phyloP scores from a whole-genome alignment of 1,140 invertebrate species.

The Heliconius hermathena region DNA sequence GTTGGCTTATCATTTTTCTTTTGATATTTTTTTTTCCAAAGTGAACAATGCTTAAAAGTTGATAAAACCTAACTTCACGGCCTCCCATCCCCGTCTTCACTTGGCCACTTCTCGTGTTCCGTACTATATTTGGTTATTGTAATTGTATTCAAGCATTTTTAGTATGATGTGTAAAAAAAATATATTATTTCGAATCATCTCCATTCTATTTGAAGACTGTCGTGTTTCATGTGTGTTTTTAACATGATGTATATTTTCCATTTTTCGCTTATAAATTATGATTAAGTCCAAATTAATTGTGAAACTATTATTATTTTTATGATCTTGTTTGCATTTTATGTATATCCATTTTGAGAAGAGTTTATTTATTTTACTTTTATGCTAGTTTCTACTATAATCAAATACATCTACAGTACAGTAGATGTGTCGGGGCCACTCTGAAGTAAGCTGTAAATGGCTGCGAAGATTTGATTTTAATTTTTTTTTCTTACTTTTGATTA shows the following conservation, averaged over 20 bases:
- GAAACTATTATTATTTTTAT: not conserved
- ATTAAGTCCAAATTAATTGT: not conserved
- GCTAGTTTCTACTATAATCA: not conserved
- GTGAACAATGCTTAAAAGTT: no score
- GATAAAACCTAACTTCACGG: no score
- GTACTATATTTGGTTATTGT: no score
- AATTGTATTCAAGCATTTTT: not conserved
- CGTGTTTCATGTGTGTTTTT: not conserved
- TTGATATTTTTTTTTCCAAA: no score
- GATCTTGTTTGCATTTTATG: not conserved
- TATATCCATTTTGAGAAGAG: not conserved
- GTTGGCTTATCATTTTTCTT: no score
- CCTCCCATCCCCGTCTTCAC: no score
- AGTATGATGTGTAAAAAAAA: not conserved
- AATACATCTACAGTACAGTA: no score
- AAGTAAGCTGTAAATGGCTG: no score
- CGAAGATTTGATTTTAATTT: no score
- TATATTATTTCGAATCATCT: not conserved
- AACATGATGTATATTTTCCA: not conserved
- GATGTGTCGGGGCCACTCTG: no score
- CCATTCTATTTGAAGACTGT: conserved; percentile 1
- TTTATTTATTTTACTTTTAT: not conserved
- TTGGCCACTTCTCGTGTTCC: no score
- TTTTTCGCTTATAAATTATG: not conserved
- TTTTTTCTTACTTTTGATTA: no score